Base-by-base conservation (phyloP, 2,797 vertebrate genomes). In the Spinibarbus caldwelli region DNA sequence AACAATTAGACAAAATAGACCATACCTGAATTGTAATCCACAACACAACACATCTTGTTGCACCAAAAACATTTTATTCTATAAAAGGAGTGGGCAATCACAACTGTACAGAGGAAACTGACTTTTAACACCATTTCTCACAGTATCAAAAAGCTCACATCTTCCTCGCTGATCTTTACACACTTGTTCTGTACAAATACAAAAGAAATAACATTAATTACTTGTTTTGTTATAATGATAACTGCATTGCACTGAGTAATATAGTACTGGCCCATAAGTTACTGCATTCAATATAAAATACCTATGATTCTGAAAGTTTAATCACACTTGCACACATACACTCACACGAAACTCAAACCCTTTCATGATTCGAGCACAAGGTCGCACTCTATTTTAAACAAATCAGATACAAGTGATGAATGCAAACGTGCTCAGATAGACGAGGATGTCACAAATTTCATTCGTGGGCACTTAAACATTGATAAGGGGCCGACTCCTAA, bases 181-280 rank as follows among this genome's bases (percentile, higher is more conserved):
- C 92, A 93, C 94, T 95, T 95, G 93, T 95, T 96, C 95, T 96
- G 95, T 95, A 95, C 94, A 96, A 95, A 95, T 95, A 94, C 91
- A 95, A 95, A 95, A 90, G 88, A 93, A 93, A 93, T 91, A 94
- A 92, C 92, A 94, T 93, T 93, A 92, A 94, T 93, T 92, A 93
- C 89, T 91, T 92, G 90, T 94, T 91, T 93, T 94, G 94, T 94
- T 93, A 92, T 94, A 93, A 94, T 91, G 91, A 94, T 94, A 95
- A 95, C 95, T 95, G 95, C 95, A 96, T 96, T 96, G 95, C 95
- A 96, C 95, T 95, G 95, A 94, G 94, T 95, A 95, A 95, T 94
- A 95, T 92, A 94, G 94, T 95, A 95, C 95, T 96, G 95, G 95
- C 95, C 95, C 94, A 93, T 92, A 94, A 94, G 92, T 95, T 95